Evolutionary conservation across 1,140 invertebrate genomes (phyloP).

Genomic region (Andrena cerasifolii): DNA sequence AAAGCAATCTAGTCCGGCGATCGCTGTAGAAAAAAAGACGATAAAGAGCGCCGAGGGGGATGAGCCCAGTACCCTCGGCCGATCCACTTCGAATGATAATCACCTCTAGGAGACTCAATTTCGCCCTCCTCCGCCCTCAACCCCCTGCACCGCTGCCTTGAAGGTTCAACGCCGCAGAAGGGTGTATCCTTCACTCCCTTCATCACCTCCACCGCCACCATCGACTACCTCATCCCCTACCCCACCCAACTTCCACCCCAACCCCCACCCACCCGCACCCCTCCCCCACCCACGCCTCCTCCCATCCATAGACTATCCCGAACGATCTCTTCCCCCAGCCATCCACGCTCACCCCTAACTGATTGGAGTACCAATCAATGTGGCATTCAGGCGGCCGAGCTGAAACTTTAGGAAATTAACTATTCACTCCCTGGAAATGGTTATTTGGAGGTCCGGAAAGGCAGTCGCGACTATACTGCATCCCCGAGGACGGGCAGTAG

Average conservation of each 20-base stretch:
- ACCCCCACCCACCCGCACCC: slow-evolving; percentile 5
- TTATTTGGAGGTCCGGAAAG: slow-evolving; percentile 78
- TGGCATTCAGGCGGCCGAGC: slow-evolving; percentile 78
- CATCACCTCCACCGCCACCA: slow-evolving; percentile 49
- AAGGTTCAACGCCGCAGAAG: slow-evolving; percentile 70
- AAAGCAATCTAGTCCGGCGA: slow-evolving; percentile 71
- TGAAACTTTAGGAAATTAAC: slow-evolving; percentile 82
- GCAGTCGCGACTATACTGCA: slow-evolving; percentile 61
- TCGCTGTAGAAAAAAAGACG: slow-evolving; percentile 59
- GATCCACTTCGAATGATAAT: slow-evolving; percentile 79
- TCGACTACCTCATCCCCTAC: slow-evolving; percentile 37
- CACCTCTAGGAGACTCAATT: slow-evolving; percentile 77
- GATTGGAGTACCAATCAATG: slow-evolving; percentile 83
- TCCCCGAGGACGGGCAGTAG: slow-evolving; percentile 37
- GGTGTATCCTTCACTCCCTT: slow-evolving; percentile 65
- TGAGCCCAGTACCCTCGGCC: slow-evolving; percentile 62
- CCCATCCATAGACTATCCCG: slow-evolving; percentile 47
- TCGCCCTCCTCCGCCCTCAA: slow-evolving; percentile 46
- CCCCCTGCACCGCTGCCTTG: slow-evolving; percentile 53
- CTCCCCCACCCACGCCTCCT: not conserved
- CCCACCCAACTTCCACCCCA: slow-evolving; percentile 10
- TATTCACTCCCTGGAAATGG: slow-evolving; percentile 80
- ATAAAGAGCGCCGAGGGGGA: slow-evolving; percentile 52
- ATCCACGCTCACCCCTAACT: slow-evolving; percentile 74
- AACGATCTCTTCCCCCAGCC: slow-evolving; percentile 53